Base-by-base conservation (phyloP, 2,113 vertebrate genomes). In the Apteryx mantelli region DNA sequence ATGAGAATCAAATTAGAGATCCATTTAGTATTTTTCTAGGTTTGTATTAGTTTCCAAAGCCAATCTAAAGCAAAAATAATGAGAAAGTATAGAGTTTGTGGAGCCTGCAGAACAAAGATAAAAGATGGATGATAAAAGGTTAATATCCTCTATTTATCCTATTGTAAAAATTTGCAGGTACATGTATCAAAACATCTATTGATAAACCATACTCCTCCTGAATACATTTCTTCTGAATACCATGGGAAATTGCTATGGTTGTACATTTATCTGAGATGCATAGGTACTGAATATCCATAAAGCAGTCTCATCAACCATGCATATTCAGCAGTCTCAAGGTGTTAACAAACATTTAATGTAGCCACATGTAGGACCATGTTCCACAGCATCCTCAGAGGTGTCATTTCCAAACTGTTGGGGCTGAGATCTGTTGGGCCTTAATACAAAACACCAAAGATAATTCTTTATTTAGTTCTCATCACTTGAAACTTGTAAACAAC, bases 1-100 rank as follows among this genome's bases (percentile, higher is more conserved):
- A 70, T 94, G 76, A 86, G 30, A 78, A 81, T 82, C 34, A 63
- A 44, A 52, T 90, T 89, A 85, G 46, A 95, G 93, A 92, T 92
- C 19, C 56, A 86, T 65, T 95, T 93, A 85, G 8, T 88, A 30
- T 38, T 74, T 86, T 96, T 63, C 28, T 70, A 77, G 25, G 17
- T 88, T 95, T 96, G 22, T 18, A 50, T 81, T 78, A 50, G 11
- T 91, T 92, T 93, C 38, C 25, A 78, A 75, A 96, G 77, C 30
- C 55, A 82, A 52, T 46, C 56, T 93, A 66, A 95, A 65, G 46
- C 38, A 88, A 86, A 65, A 87, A 53, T 28, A 46, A 24, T 68
- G 48, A 91, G n/a, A 83, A 96, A 82, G 4, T 56, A 34, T 16
- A 92, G 63, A 89, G 6, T 1, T 85, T 91, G 58, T 63, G 21